These are phyloP conservation scores for Perccottus glenii DNA, from an alignment of 2,113 vertebrate species.

Conservation along the genomic window DNA sequence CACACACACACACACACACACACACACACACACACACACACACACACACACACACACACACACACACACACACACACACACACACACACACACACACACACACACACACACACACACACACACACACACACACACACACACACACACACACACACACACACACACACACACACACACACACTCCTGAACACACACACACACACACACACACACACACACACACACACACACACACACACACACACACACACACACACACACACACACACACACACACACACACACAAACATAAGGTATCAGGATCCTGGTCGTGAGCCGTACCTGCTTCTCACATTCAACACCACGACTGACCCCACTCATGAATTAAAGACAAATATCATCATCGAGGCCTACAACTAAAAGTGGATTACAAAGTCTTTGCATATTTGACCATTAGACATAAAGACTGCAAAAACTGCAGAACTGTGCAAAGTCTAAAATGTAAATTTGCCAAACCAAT, in stretches of 20 bases:
- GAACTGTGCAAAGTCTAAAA: too few relatives aligned
- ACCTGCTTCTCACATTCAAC: slow-evolving; percentile 51
- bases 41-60: slow-evolving; percentile 27
- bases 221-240: slow-evolving; percentile 30
- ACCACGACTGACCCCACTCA: slow-evolving; percentile 24
- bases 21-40: slow-evolving; percentile 27
- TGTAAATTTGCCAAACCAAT: too few relatives aligned
- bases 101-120: slow-evolving; percentile 25
- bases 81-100: slow-evolving; percentile 25
- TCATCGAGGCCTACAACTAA: neutral
- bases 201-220: slow-evolving; percentile 25
- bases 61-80: slow-evolving; percentile 26
- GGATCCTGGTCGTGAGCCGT: slow-evolving; percentile 28
- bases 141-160: slow-evolving; percentile 27
- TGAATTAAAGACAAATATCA: slow-evolving; percentile 44
- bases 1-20: slow-evolving; percentile 28
- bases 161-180: too few relatives aligned
- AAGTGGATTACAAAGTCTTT: neutral
- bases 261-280: slow-evolving; percentile 27
- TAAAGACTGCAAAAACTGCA: too few relatives aligned
- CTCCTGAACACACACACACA: slow-evolving; percentile 11
- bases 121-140: slow-evolving; percentile 30
- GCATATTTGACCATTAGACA: neutral
- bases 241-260: slow-evolving; percentile 28
- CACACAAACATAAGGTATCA: slow-evolving; percentile 27